Evolutionary conservation across 1,140 invertebrate genomes (phyloP), one percentile per base, ranked within the genome.

Genomic region (Hypothenemus hampei): DNA sequence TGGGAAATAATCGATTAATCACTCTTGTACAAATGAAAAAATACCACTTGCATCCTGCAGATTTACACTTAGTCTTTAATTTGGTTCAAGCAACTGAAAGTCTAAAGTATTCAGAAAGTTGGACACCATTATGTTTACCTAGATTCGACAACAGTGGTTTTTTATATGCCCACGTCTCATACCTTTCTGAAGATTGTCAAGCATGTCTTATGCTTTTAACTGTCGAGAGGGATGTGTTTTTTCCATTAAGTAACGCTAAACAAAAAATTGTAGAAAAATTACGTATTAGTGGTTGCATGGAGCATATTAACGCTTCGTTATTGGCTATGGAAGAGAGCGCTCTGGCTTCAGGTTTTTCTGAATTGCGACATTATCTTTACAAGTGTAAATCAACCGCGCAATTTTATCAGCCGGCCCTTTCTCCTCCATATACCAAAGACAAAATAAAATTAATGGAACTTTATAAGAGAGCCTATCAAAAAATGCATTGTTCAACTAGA

Each of bases 11-110:
- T 72, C 87, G 92, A 69, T 68, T 96, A 44, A 89, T 97, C 44
- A 89, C 90, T 1, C 70, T 97, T 45, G 91, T 97, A 2, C 78
- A 92, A 59, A 94, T 97, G 90, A 97, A 95, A 74, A 95, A 95
- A 67, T 94, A 93, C 71, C 90, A 84, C 18, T 80, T 97, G 29
- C 92, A 97, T 77, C 92, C 93, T 4, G 85, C 86, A 18, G 94
- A 98, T 75, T 80, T 97, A 41, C 93, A 95, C 73, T 73, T 98
- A 36, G 83, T 98, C 57, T 89, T 95, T 65, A 98, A 97, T 74
- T 75, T 98, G 55, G 88, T 98, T 4, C 86, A 89, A 68, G 87
- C 92, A 60, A 93, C 93, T 0, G 93, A 97, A 72, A 92, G 90
- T 3, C 91, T 97, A 65, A 97, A 97, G 75, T 83, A 89, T 15